Percentiles rank a stretch among this genome's conserved stretches.
These are phyloP conservation scores for Gouania willdenowi DNA, from an alignment of 2,797 vertebrate genomes.

Conservation along the genomic window DNA sequence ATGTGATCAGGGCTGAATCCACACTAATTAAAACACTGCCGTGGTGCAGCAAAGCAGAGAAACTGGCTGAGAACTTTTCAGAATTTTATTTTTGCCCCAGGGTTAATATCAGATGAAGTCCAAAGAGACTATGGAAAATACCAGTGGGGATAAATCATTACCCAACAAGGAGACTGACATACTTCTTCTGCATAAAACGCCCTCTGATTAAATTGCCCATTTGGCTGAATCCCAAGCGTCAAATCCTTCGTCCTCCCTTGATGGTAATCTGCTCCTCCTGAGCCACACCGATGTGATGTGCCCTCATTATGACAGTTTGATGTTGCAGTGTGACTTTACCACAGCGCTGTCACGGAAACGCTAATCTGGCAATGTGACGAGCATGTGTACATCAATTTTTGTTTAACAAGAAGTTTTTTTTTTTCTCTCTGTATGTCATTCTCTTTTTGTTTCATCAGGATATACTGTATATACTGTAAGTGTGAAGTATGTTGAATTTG, in stretches of 20 bases:
- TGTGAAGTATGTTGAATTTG: no score
- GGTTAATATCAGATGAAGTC: conserved; percentile 41
- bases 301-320: conserved; percentile 36
- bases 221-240: conserved; percentile 66
- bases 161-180: conserved; percentile 55
- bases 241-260: conserved; percentile 44
- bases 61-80: conserved; percentile 27
- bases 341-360: neutral
- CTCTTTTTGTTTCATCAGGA: no score
- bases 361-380: no score
- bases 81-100: conserved; percentile 17
- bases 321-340: conserved; percentile 8
- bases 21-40: no score
- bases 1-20: no score
- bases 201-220: conserved; percentile 75
- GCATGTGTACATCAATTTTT: no score
- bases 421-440: no score
- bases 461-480: no score
- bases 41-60: conserved; percentile 19
- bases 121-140: conserved; percentile 39
- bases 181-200: conserved; percentile 58
- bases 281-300: conserved; percentile 32
- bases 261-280: conserved; percentile 44
- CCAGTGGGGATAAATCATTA: conserved; percentile 59
- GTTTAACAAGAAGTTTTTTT: no score